Evolutionary conservation across 53 echinoderm and acorn worm species (phyloP).

Genomic region (Zoroaster sp.): DNA sequence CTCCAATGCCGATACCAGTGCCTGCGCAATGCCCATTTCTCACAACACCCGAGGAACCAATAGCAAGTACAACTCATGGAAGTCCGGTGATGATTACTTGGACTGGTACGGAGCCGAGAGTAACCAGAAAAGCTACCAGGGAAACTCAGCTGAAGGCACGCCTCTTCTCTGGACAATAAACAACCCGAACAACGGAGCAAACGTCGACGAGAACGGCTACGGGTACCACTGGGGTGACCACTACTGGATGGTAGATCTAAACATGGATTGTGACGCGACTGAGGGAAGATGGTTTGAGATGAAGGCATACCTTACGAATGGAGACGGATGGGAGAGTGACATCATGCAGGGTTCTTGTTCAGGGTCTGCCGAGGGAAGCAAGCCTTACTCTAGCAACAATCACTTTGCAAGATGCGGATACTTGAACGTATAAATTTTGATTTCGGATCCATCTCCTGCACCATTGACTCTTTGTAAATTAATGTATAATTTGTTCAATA

Average conservation of each 20-base stretch:
- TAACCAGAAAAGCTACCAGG: constrained; percentile 43
- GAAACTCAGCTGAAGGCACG: constrained; percentile 48
- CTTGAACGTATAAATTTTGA: constrained; percentile 63
- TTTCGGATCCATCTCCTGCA: constrained; percentile 40
- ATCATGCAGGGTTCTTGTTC: constrained; percentile 49
- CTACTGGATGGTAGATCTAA: constrained; percentile 86
- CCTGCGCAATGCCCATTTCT: constrained; percentile 75
- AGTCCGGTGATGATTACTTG: constrained; percentile 52
- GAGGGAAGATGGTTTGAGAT: constrained; percentile 85
- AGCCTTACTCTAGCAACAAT: constrained; percentile 52
- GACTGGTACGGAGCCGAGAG: constrained; percentile 82
- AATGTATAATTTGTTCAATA: no score
- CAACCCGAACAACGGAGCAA: constrained; percentile 39
- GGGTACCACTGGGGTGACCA: constrained; percentile 84
- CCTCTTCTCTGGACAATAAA: constrained; percentile 80
- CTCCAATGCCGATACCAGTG: constrained; percentile 40
- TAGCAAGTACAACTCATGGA: constrained; percentile 63
- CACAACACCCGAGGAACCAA: constrained; percentile 69
- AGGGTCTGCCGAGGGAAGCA: constrained; percentile 60
- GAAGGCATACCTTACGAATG: constrained; percentile 59
- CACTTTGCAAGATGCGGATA: constrained; percentile 63
- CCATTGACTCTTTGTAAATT: constrained; percentile 18
- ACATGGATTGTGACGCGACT: constrained; percentile 73
- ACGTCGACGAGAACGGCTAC: constrained; percentile 63
- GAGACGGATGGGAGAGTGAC: constrained; percentile 81